Evolutionary conservation across 2,797 vertebrate species (phyloP), one percentile per base, ranked within the genome.

Genomic region (Myripristis jacobus): DNA sequence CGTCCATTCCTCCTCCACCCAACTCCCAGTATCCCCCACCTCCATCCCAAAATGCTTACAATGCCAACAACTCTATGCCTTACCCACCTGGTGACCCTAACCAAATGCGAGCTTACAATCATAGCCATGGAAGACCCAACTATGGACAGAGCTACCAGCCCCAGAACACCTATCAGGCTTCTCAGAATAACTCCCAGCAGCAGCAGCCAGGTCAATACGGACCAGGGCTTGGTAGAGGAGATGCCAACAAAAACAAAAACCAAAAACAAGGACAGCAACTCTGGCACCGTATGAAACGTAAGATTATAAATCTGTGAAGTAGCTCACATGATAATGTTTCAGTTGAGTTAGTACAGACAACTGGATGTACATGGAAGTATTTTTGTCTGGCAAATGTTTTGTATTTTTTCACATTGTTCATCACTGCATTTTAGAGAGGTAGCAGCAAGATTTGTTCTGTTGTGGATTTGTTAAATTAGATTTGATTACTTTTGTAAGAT

Each of bases 261-360:
- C 86, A 96, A 91, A 92, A 88, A 67, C 94, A 94, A 65, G 94
- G 94, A 72, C 96, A 96, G 66, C 96, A 96, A 75, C 87, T 96
- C 7, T 98, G 96, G 96, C 95, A 96, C 52, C 96, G 96, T 50
- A 97, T 98, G 95, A 98, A 98, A 88, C 96, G 91, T 93, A 87
- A 84, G 83, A 21, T 53, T 59, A 44, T 1, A 21, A 1, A 4
- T 41, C 4, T 41, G 2, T 56, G 4, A 55, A 8, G 0, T 51
- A 19, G 16, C 8, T 58, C 3, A 19, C 3, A 3, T 50, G 13
- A 15, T 15, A 0, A n/a, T 50, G 50, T 56, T n/a, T 24, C 2
- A 38, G 1, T 15, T 34, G 12, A 22, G 15, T 50, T n/a, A 24
- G 4, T 24, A 0, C 8, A 29, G 36, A 50, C 0, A 12, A n/a